Percentiles rank a stretch among this genome's conserved stretches.
Evolutionary conservation across 2,888 invertebrate genomes (phyloP).

Genomic region (Nematopogon swammerdamellus): DNA sequence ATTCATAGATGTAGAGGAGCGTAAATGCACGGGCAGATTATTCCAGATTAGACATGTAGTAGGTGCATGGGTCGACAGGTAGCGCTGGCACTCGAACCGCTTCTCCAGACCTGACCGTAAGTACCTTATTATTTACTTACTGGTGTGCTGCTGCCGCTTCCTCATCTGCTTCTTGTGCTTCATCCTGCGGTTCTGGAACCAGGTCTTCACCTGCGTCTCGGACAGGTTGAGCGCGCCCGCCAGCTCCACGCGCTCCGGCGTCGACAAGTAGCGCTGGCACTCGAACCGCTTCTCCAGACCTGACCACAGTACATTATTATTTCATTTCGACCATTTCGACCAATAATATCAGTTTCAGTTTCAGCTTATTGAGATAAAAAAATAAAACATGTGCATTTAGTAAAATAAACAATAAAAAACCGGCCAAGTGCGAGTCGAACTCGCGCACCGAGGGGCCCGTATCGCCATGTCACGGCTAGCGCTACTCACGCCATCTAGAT

Average conservation of each 20-base stretch:
- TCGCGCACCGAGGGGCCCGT: too few species aligned
- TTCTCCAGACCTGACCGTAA: slow-evolving; percentile 77
- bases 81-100: slow-evolving; percentile 91
- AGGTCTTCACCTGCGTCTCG: slow-evolving; percentile 96
- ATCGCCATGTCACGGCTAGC: too few species aligned
- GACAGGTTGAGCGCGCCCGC: slow-evolving; percentile 90
- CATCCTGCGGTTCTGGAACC: slow-evolving; percentile 98
- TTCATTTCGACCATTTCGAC: too few species aligned
- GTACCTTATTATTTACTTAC: slow-evolving; percentile 17
- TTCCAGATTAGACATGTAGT: too few species aligned
- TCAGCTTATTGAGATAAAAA: too few species aligned
- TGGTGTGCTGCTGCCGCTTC: slow-evolving; percentile 62
- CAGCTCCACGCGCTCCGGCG: slow-evolving; percentile 93
- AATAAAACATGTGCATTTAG: too few species aligned
- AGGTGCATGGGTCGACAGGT: slow-evolving; percentile 96
- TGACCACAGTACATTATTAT: slow-evolving; percentile 12
- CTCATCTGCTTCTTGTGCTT: slow-evolving; percentile 91
- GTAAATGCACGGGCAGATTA: too few species aligned
- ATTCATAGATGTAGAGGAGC: too few species aligned
- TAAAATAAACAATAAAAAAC: too few species aligned
- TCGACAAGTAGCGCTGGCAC: slow-evolving; percentile 90
- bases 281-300: slow-evolving; percentile 95
- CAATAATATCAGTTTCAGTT: too few species aligned
- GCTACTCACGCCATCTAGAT: too few species aligned
- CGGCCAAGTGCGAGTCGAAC: too few species aligned